Conservation (phyloP, 1,140 invertebrate genomes). For the Leptopilina boulardi region DNA sequence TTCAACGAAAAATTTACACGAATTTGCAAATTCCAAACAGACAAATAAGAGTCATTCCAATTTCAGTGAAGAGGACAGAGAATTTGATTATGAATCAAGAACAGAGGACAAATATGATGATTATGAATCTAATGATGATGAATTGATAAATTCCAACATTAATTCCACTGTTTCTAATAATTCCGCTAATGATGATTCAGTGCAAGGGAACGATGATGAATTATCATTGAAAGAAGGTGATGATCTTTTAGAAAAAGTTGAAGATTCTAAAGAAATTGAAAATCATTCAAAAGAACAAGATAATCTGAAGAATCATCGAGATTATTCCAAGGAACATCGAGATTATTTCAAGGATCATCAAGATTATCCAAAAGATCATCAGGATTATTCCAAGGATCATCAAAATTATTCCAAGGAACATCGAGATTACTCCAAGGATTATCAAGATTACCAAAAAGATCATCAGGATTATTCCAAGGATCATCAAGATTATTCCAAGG, state of each 20-base stretch:
- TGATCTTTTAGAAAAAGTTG: not conserved
- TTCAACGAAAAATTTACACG: constrained; percentile 9
- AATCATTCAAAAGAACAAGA: constrained; percentile 32
- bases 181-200: no score
- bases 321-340: not conserved
- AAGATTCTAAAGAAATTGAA: not conserved
- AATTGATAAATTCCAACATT: no score
- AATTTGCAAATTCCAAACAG: no score
- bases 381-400: not conserved
- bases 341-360: not conserved
- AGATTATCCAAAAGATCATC: not conserved
- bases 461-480: no score
- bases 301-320: not conserved
- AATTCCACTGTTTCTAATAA: no score
- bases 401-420: no score
- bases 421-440: not conserved
- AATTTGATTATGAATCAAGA: no score
- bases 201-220: no score
- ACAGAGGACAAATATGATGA: no score
- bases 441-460: not conserved
- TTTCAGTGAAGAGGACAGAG: no score
- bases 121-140: no score
- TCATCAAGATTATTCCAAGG: not conserved
- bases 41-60: no score
- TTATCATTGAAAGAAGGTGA: not conserved